Conservation (phyloP, 2,888 invertebrate species). For the Eupsilia transversa region DNA sequence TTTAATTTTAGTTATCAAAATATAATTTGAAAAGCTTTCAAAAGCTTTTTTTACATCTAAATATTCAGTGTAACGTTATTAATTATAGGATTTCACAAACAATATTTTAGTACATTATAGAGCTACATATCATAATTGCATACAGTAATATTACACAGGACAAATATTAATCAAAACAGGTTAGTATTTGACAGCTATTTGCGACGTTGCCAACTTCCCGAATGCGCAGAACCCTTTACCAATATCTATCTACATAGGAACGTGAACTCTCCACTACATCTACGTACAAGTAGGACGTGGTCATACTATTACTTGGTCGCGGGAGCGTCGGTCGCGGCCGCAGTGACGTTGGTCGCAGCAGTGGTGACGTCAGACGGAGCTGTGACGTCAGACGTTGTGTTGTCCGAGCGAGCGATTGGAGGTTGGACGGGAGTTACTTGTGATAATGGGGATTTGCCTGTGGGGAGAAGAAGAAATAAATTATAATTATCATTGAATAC, state of each 20-base stretch:
- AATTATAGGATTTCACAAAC: no score
- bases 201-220: not conserved
- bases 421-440: constrained; percentile 21
- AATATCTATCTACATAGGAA: constrained; percentile 14
- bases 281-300: not conserved
- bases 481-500: no score
- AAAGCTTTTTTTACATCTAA: not conserved
- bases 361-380: constrained; percentile 17
- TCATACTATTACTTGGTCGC: constrained; percentile 14
- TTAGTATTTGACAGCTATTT: not conserved
- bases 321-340: not conserved
- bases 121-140: not conserved
- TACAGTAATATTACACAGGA: no score
- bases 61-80: not conserved
- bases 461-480: not conserved
- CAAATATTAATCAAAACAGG: not conserved
- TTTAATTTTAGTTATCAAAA: no score
- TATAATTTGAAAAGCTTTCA: not conserved
- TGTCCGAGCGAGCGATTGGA: constrained; percentile 5
- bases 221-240: not conserved
- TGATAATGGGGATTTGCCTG: constrained; percentile 44
- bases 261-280: constrained; percentile 2
- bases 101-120: not conserved
- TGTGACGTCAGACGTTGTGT: constrained; percentile 22
- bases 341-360: not conserved